Percentiles rank a stretch among this genome's conserved stretches.
phyloP scores from a whole-genome alignment of 1,140 invertebrate genomes.

The Hormaphis cornu region DNA sequence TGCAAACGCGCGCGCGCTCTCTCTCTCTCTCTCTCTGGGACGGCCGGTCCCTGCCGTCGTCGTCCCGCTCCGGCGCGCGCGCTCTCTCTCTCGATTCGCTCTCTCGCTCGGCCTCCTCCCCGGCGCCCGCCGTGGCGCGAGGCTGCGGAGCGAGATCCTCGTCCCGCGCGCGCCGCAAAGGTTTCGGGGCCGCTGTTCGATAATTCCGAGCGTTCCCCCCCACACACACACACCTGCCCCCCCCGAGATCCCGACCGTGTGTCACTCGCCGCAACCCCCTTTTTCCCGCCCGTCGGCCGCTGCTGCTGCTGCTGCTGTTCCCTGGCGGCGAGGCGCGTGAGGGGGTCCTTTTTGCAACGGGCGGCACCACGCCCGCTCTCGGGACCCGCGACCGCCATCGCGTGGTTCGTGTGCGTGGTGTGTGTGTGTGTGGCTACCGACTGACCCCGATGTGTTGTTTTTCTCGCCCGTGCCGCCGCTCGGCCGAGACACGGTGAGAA shows the following conservation, averaged over 20 bases:
- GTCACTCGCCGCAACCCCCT: not conserved
- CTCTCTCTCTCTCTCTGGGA: not conserved
- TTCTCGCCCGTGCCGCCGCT: not conserved
- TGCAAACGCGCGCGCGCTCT: not conserved
- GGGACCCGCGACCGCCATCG: too few species aligned
- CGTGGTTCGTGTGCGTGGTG: too few species aligned
- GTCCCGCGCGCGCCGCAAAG: constrained; percentile 12
- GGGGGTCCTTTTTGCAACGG: constrained; percentile 26
- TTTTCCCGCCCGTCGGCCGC: not conserved
- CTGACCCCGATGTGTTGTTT: constrained; percentile 4
- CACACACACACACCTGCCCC: too few species aligned
- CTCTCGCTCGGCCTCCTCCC: not conserved
- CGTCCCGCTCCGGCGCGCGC: too few species aligned
- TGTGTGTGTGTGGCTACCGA: not conserved
- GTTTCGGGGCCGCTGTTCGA: constrained; percentile 31
- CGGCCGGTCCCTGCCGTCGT: not conserved
- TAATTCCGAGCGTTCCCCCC: constrained; percentile 25
- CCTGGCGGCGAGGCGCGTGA: not conserved
- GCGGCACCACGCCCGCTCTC: constrained; percentile 23
- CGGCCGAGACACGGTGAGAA: not conserved
- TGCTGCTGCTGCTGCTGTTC: not conserved
- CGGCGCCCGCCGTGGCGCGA: constrained; percentile 14
- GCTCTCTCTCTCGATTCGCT: too few species aligned
- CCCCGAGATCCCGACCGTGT: not conserved
- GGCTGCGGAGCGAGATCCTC: constrained; percentile 10